phyloP scores from a whole-genome alignment of 2,888 invertebrate genomes.

The Perizoma flavofasciatum region DNA sequence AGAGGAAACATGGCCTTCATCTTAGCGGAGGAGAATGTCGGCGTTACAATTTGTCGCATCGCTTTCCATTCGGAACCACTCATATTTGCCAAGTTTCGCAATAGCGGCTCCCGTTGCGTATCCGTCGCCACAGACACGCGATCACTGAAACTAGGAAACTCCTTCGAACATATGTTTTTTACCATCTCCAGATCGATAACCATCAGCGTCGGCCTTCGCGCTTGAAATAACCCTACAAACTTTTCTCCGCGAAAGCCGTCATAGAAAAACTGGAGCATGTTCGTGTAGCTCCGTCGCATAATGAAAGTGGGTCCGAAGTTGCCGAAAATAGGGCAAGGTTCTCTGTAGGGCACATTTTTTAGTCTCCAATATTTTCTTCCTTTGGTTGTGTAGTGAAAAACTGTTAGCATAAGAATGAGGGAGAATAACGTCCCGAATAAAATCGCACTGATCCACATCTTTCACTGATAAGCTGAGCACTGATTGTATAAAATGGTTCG shows the following conservation, averaged over 20 bases:
- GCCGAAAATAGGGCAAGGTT: conserved; percentile 79
- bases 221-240: conserved; percentile 76
- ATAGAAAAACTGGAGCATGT: conserved; percentile 70
- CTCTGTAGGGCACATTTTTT: conserved; percentile 72
- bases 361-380: conserved; percentile 74
- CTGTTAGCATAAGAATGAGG: conserved; percentile 56
- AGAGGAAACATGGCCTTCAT: conserved; percentile 81
- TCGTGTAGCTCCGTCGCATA: conserved; percentile 70
- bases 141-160: conserved; percentile 70
- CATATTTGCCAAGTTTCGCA: conserved; percentile 76
- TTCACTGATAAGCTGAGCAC: conserved; percentile 37
- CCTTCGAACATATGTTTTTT: conserved; percentile 67
- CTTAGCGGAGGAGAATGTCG: conserved; percentile 78
- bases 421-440: conserved; percentile 57
- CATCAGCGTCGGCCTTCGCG: conserved; percentile 73
- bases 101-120: conserved; percentile 71
- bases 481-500: conserved; percentile 36
- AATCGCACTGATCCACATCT: conserved; percentile 61
- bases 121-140: conserved; percentile 72
- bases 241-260: conserved; percentile 61
- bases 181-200: conserved; percentile 68
- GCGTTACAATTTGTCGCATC: conserved; percentile 75
- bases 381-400: conserved; percentile 67
- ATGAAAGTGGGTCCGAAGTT: conserved; percentile 75
- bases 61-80: conserved; percentile 77